Evolutionary conservation across 2,888 invertebrate species (phyloP).

Genomic region (Cremastinae sp.): DNA sequence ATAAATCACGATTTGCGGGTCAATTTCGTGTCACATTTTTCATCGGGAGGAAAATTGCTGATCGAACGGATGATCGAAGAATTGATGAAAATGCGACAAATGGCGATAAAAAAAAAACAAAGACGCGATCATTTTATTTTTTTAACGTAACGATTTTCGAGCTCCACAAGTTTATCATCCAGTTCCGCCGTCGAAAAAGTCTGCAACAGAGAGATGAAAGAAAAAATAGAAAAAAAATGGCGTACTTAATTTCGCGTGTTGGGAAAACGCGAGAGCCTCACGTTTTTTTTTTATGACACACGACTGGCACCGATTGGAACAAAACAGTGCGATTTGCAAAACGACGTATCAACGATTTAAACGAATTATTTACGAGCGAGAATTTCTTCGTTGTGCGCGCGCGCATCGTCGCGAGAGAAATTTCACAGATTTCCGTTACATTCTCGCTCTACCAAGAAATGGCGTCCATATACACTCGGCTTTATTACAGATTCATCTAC

Average conservation of each 20-base stretch:
- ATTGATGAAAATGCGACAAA: slow-evolving; percentile 5
- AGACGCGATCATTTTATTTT: slow-evolving; percentile 69
- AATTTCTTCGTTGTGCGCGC: slow-evolving; percentile 5
- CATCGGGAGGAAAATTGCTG: too few relatives aligned
- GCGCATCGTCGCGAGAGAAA: slow-evolving; percentile 36
- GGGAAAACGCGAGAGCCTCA: background rate
- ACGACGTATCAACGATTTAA: background rate
- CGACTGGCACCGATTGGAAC: slow-evolving; percentile 51
- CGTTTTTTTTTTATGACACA: slow-evolving; percentile 1
- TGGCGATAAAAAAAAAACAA: too few relatives aligned
- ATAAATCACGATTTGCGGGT: too few relatives aligned
- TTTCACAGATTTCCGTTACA: slow-evolving; percentile 11
- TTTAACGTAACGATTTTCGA: slow-evolving; percentile 72
- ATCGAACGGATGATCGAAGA: background rate
- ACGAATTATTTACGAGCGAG: slow-evolving; percentile 13
- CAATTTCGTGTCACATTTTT: too few relatives aligned
- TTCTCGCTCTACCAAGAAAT: slow-evolving; percentile 8
- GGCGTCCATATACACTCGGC: background rate
- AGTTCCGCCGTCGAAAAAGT: slow-evolving; percentile 73
- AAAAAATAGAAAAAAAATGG: slow-evolving; percentile 28
- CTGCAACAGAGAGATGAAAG: slow-evolving; percentile 66
- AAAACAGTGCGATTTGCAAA: slow-evolving; percentile 15
- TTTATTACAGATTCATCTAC: background rate
- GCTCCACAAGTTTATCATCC: slow-evolving; percentile 72
- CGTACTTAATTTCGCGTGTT: slow-evolving; percentile 11